These are phyloP conservation scores for Ictalurus punctatus DNA, from an alignment of 2,113 vertebrate genomes.

Conservation along the genomic window DNA sequence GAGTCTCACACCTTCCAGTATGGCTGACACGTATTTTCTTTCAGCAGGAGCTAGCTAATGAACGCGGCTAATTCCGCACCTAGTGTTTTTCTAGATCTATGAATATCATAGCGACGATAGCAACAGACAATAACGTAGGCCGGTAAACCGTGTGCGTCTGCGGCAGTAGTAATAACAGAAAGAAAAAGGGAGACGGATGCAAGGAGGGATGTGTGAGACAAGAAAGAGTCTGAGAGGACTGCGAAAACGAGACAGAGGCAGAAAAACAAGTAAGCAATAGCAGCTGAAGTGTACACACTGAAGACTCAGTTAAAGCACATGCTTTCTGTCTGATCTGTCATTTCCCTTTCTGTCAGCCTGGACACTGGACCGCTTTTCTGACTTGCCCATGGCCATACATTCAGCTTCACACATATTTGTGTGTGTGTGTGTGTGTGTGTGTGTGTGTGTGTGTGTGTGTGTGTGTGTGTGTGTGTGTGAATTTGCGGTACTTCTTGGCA, in stretches of 20 bases:
- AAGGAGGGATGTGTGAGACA: constrained; percentile 44
- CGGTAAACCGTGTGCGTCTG: constrained; percentile 55
- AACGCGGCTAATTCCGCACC: background rate
- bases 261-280: constrained; percentile 14
- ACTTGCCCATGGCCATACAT: constrained; percentile 50
- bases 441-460: constrained; percentile 58
- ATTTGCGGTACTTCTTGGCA: constrained; percentile 27
- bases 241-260: background rate
- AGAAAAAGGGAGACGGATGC: constrained; percentile 41
- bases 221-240: constrained; percentile 23
- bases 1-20: background rate
- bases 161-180: constrained; percentile 69
- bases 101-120: constrained; percentile 68
- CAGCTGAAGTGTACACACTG: background rate
- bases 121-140: constrained; percentile 68
- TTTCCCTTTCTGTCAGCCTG: constrained; percentile 61
- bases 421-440: constrained; percentile 50
- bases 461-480: constrained; percentile 47
- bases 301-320: constrained; percentile 22
- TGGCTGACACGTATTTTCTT: background rate
- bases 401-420: constrained; percentile 67
- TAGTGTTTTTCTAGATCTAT: background rate
- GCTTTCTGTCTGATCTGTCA: constrained; percentile 31
- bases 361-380: constrained; percentile 16
- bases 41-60: background rate